A percentile compares a stretch with the other conserved stretches of the same genome.
phyloP scores from a whole-genome alignment of 2,888 invertebrate genomes.

The Frankliniella fusca region DNA sequence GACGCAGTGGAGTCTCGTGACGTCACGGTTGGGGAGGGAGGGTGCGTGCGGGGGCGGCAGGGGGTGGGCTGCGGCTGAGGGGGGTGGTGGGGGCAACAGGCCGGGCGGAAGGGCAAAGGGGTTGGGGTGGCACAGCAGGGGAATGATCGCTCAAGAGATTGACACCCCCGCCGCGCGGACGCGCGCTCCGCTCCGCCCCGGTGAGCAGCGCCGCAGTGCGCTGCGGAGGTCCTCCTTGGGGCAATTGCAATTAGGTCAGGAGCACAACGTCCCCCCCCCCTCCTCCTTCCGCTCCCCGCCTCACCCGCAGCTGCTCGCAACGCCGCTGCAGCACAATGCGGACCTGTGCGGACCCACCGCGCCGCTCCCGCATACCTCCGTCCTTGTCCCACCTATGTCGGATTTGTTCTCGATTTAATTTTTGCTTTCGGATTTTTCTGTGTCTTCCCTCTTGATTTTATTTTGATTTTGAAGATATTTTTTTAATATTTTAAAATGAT shows the following conservation, averaged over 20 bases:
- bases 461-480: too few species aligned
- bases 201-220: constrained; percentile 45
- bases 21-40: constrained; percentile 42
- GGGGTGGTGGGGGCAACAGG: constrained; percentile 39
- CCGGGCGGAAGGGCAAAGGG: constrained; percentile 49
- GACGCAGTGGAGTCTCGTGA: constrained; percentile 26
- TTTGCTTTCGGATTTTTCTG: too few species aligned
- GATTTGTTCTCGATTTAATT: too few species aligned
- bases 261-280: background rate
- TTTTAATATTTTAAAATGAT: too few species aligned
- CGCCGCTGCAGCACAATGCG: too few species aligned
- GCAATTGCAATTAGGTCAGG: background rate
- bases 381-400: too few species aligned
- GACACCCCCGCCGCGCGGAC: constrained; percentile 43
- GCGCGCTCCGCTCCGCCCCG: constrained; percentile 44
- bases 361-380: too few species aligned
- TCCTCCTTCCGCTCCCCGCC: too few species aligned
- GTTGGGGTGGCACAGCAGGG: constrained; percentile 41
- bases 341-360: too few species aligned
- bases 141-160: constrained; percentile 10
- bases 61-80: constrained; percentile 41
- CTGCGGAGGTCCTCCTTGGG: constrained; percentile 46
- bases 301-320: too few species aligned
- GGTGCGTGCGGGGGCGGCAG: constrained; percentile 43
- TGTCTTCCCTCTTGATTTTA: too few species aligned